phyloP scores from a whole-genome alignment of 1,140 invertebrate genomes.

The Manduca sexta region DNA sequence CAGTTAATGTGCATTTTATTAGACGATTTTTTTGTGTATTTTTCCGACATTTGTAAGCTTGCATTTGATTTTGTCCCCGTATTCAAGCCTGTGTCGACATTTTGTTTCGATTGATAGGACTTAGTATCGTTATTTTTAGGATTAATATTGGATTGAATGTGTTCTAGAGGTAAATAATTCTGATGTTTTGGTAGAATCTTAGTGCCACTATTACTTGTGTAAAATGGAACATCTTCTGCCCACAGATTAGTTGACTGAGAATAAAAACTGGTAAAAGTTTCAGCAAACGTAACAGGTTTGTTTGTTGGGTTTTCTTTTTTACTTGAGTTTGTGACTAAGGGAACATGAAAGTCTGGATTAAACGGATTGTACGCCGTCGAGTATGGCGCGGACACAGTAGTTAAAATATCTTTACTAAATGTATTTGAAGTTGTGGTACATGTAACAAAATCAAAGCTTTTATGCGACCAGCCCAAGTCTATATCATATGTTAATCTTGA shows the following conservation, averaged over 20 bases:
- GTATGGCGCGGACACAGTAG: constrained; percentile 41
- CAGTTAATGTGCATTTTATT: constrained; percentile 68
- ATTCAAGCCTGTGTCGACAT: constrained; percentile 17
- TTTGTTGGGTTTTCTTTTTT: constrained; percentile 44
- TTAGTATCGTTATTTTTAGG: constrained; percentile 32
- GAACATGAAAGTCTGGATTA: constrained; percentile 63
- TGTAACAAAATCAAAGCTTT: constrained; percentile 63
- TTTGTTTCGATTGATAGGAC: constrained; percentile 43
- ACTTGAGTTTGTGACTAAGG: constrained; percentile 47
- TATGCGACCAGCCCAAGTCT: constrained; percentile 65
- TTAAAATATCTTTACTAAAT: constrained; percentile 57
- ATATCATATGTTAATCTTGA: constrained; percentile 65
- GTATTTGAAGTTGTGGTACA: constrained; percentile 49
- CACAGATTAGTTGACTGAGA: constrained; percentile 59
- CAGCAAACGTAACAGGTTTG: constrained; percentile 46
- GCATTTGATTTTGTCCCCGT: constrained; percentile 24
- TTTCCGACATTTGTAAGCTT: constrained; percentile 32
- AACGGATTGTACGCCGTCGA: constrained; percentile 62
- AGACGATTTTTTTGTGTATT: constrained; percentile 62
- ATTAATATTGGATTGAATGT: constrained; percentile 31
- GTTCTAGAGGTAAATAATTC: constrained; percentile 43
- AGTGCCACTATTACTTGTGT: constrained; percentile 40
- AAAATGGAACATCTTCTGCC: constrained; percentile 56
- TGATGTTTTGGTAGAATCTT: constrained; percentile 51
- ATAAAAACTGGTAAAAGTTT: constrained; percentile 58